Evolutionary conservation across 1,140 invertebrate species (phyloP), one percentile per base, ranked within the genome.

Genomic region (Drosophila tani): DNA sequence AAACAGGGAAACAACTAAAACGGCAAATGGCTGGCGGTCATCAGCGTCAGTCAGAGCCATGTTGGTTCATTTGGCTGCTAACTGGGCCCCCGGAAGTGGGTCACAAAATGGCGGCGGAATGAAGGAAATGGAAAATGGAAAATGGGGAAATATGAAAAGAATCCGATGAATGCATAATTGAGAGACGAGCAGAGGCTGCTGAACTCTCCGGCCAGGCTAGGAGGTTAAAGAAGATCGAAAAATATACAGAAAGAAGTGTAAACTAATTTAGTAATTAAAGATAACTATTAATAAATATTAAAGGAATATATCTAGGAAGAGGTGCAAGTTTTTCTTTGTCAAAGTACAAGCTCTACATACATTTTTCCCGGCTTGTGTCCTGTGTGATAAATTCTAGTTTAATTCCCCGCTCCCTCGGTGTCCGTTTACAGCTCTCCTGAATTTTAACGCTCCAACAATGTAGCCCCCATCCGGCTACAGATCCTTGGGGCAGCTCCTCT

Each of bases 91-190:
- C 51, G 45, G 68, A 71, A 49, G 67, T 73, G 67, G 67, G 65
- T 71, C 66, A 49, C 51, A 55, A 21, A n/a, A 38, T 32, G 0
- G 51, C 29, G 15, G 7, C 29, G 15, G 8, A 29, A 62, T 24
- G 46, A 38, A 32, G 17, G n/a, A 27, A 24, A 15, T 21, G 27
- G 21, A 19, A 66, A 53, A 32, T 53, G 62, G 21, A n/a, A 32
- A 47, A 47, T 29, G 55, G 5, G 43, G 17, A 49, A 57, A 38
- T 71, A 32, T 58, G 51, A 57, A 57, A 70, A 49, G 69, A 73
- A 73, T 29, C 38, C 68, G 32, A 50, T 74, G 70, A 73, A 73
- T 71, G 68, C 55, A 73, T 73, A 73, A 73, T 73, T 73, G 69
- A 59, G 29, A 38, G 53, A 24, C 5, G n/a, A 38, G 50, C 15